Evolutionary conservation across 1,140 invertebrate genomes (phyloP).

Genomic region (Psilanteris sp.): DNA sequence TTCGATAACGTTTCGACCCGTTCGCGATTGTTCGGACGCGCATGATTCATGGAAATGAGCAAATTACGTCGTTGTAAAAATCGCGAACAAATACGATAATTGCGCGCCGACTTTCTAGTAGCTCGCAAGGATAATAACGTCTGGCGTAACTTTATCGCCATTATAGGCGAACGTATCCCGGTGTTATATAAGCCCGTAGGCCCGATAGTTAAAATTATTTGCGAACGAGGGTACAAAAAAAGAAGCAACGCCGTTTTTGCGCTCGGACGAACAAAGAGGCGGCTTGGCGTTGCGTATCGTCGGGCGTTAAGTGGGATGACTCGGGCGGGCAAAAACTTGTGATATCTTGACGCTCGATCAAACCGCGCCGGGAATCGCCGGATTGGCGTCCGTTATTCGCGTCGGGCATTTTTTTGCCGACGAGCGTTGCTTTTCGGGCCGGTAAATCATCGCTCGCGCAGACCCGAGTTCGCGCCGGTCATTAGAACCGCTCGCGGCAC

Average conservation of each 20-base stretch:
- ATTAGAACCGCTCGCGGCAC: constrained; percentile 13
- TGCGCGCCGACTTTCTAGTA: constrained; percentile 15
- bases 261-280: constrained; percentile 1
- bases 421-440: too few relatives aligned
- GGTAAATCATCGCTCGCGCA: constrained; percentile 15
- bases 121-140: constrained; percentile 1
- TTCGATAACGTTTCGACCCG: constrained; percentile 8
- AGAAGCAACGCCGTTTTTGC: too few relatives aligned
- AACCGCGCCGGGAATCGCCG: not conserved
- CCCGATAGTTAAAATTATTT: constrained; percentile 13
- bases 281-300: not conserved
- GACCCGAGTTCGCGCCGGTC: constrained; percentile 1
- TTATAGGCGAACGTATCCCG: constrained; percentile 1
- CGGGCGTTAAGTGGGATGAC: not conserved
- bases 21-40: constrained; percentile 26
- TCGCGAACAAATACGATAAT: constrained; percentile 36
- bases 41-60: constrained; percentile 27
- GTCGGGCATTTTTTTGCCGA: too few relatives aligned
- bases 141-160: constrained; percentile 20
- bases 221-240: constrained; percentile 5
- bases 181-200: constrained; percentile 18
- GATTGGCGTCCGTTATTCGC: too few relatives aligned
- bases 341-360: constrained; percentile 2
- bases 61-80: constrained; percentile 27
- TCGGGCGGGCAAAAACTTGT: not conserved